Evolutionary conservation across 2,888 invertebrate species (phyloP).

Genomic region (Anoplius nigerrimus): DNA sequence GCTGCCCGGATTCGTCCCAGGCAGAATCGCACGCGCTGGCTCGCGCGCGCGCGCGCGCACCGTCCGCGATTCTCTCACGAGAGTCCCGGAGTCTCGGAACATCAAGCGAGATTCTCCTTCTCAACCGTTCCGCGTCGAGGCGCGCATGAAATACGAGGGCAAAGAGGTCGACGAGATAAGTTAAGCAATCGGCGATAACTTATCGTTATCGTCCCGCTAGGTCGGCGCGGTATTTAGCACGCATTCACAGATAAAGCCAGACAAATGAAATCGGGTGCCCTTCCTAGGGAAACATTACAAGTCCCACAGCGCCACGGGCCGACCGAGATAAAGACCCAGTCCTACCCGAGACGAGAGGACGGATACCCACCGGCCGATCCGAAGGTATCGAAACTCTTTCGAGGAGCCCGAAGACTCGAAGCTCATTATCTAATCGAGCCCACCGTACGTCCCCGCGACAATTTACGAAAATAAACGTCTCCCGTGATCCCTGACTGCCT

Average conservation of each 20-base stretch:
- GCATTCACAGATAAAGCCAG: slow-evolving; percentile 45
- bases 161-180: slow-evolving; percentile 59
- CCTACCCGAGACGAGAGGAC: too few relatives aligned
- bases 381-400: too few relatives aligned
- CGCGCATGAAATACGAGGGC: slow-evolving; percentile 47
- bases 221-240: slow-evolving; percentile 50
- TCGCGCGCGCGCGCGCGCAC: not conserved
- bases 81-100: slow-evolving; percentile 19
- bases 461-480: too few relatives aligned
- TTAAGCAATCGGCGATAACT: slow-evolving; percentile 59
- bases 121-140: slow-evolving; percentile 17
- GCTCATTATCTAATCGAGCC: too few relatives aligned
- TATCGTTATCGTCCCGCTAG: slow-evolving; percentile 50
- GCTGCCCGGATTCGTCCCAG: not conserved
- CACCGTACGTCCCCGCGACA: too few relatives aligned
- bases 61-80: slow-evolving; percentile 9
- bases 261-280: slow-evolving; percentile 35
- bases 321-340: slow-evolving; percentile 17
- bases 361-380: too few relatives aligned
- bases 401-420: too few relatives aligned
- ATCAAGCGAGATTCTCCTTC: not conserved
- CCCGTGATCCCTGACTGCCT: too few relatives aligned
- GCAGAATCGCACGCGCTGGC: slow-evolving; percentile 2
- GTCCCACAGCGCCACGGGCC: slow-evolving; percentile 10
- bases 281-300: too few relatives aligned